These are phyloP conservation scores for Dipus sagitta DNA, from an alignment of 2,797 vertebrate genomes.

Conservation along the genomic window DNA sequence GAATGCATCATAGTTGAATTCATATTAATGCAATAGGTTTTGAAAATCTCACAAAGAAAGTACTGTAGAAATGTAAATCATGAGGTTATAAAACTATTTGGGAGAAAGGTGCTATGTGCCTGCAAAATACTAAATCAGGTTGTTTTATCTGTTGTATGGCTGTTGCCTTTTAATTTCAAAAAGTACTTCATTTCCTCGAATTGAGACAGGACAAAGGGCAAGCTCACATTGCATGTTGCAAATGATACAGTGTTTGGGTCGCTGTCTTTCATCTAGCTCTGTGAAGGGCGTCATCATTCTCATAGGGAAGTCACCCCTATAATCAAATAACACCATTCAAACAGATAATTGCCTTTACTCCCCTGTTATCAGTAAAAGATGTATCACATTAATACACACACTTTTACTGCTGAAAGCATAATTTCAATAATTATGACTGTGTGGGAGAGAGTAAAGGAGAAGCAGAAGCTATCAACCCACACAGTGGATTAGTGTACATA, in stretches of 20 bases:
- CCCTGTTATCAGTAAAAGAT: not conserved
- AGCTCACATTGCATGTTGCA: conserved; percentile 28
- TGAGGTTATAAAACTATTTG: conserved; percentile 50
- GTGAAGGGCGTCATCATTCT: not conserved
- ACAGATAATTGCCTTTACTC: conserved; percentile 46
- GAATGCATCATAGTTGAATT: conserved; percentile 60
- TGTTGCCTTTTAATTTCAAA: conserved; percentile 67
- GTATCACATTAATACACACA: not conserved
- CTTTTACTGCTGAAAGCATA: not conserved
- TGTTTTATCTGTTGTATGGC: conserved; percentile 57
- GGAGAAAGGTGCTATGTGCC: conserved; percentile 13
- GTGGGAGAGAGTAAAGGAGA: not conserved
- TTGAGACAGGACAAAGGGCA: conserved; percentile 66
- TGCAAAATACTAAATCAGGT: conserved; percentile 58
- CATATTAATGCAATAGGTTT: conserved; percentile 60
- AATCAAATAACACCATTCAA: conserved; percentile 60
- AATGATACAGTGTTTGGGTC: conserved; percentile 55
- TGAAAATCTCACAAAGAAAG: conserved; percentile 60
- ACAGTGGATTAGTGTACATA: not conserved
- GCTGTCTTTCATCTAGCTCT: conserved; percentile 38
- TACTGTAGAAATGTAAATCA: conserved; percentile 62
- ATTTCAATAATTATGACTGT: conserved; percentile 48
- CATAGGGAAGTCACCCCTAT: not conserved
- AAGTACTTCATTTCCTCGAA: conserved; percentile 48
- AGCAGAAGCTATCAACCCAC: not conserved